Conservation (phyloP, 2,888 invertebrate species). For the Metopia argyrocephala region DNA sequence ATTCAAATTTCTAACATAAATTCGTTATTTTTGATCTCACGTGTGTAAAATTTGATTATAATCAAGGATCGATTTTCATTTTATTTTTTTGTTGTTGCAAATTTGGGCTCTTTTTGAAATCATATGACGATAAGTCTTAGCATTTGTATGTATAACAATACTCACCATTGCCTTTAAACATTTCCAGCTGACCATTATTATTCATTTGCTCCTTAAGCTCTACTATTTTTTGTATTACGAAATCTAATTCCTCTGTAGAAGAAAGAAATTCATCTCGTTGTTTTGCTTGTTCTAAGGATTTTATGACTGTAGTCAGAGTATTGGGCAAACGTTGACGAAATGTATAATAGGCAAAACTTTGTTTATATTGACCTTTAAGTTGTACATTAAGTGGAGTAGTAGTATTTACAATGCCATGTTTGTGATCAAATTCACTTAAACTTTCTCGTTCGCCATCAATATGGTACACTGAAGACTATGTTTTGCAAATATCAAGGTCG, state of each 20-base stretch:
- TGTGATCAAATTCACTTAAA: conserved; percentile 73
- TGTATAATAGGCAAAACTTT: conserved; percentile 92
- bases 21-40: too few species aligned
- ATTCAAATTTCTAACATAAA: too few species aligned
- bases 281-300: conserved; percentile 81
- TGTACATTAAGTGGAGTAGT: conserved; percentile 81
- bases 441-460: neutral
- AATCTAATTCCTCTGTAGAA: conserved; percentile 83
- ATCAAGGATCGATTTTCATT: too few species aligned
- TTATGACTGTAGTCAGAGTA: conserved; percentile 80
- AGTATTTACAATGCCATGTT: conserved; percentile 79
- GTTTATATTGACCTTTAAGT: conserved; percentile 83
- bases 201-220: conserved; percentile 92
- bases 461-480: conserved; percentile 26
- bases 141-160: neutral
- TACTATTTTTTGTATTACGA: conserved; percentile 86
- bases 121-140: too few species aligned
- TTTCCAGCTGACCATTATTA: conserved; percentile 90
- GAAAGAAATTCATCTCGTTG: neutral
- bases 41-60: too few species aligned
- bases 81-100: too few species aligned
- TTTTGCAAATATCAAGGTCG: conserved; percentile 26
- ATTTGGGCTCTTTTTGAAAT: too few species aligned
- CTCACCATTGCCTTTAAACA: conserved; percentile 77
- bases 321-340: conserved; percentile 92